Evolutionary conservation across 2,888 invertebrate genomes (phyloP), one percentile per base, ranked within the genome.

Genomic region (Xanthia icteritia): DNA sequence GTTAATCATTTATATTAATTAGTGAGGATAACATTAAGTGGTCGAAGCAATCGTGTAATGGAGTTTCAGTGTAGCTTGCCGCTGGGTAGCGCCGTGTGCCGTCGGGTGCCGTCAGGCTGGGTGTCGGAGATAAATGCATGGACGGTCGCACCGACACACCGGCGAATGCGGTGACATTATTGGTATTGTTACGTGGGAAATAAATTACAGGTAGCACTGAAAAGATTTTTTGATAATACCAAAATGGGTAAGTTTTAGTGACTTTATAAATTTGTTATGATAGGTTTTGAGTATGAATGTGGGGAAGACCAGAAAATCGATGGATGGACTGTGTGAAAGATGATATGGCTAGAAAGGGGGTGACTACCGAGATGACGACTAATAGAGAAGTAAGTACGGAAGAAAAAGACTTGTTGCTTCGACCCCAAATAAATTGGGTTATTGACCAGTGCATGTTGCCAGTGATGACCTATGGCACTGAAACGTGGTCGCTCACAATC

Each of bases 31-130:
- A 76, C 84, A 75, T 85, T 85, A 87, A 91, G 89, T 86, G 88
- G 81, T 74, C 77, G 75, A 87, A 89, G 89, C 89, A 92, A 91
- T 92, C 89, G 85, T 79, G 86, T 92, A 92, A 92, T 92, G 92
- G 91, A 89, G 85, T 88, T 90, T 83, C 87, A 73, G 71, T 91
- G 91, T 91, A 72, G 73, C 54, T 73, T 77, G 64, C 67, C 64
- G 61, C 56, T 17, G 58, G 73, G 54, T 73, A 54, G 36, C 42
- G 42, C 80, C 73, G 81, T 11, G 66, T 27, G 76, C 17, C n/a
- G 58, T 45, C 48, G 80, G 20, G 36, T 60, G 15, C 36, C 1
- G 23, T 54, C 48, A 68, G 63, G 58, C 61, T 66, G 48, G 81
- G 72, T 65, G 82, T 77, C 42, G 63, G 72, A 76, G 74, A 86